Evolutionary conservation across 2,113 vertebrate genomes (phyloP).

Genomic region (Fregata magnificens): DNA sequence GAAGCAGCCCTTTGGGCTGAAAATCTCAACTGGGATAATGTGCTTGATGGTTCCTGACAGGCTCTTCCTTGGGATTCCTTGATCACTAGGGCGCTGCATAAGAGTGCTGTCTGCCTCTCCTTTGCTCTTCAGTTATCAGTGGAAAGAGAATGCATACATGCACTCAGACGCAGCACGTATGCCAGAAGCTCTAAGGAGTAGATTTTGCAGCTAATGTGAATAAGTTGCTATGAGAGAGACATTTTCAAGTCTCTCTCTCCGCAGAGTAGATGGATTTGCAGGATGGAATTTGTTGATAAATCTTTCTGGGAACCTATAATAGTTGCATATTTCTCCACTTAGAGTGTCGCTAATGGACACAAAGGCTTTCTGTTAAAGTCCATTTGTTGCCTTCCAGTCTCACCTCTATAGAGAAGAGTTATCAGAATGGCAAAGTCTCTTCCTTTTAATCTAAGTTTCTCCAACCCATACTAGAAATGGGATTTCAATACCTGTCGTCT

Average conservation of each 20-base stretch:
- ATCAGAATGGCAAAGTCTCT: background rate
- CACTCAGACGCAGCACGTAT: background rate
- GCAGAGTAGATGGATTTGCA: background rate
- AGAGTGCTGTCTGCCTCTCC: background rate
- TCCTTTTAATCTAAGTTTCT: background rate
- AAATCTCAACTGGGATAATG: background rate
- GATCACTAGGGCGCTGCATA: background rate
- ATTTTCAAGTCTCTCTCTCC: background rate
- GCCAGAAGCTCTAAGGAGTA: background rate
- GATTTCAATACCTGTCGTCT: background rate
- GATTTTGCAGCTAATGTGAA: background rate
- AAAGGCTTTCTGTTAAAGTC: background rate
- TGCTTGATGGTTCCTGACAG: conserved; percentile 34
- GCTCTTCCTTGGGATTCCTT: background rate
- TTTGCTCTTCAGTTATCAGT: background rate
- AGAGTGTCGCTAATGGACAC: background rate
- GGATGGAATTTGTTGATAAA: background rate
- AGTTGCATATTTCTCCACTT: background rate
- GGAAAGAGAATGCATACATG: background rate
- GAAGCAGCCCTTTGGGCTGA: conserved; percentile 26
- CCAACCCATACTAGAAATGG: background rate
- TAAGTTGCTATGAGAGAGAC: background rate
- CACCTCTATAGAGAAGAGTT: background rate
- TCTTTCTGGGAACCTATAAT: background rate
- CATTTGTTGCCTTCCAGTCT: background rate